These are phyloP conservation scores for Bombus vancouverensis DNA, from an alignment of 1,140 invertebrate species.

Conservation along the genomic window DNA sequence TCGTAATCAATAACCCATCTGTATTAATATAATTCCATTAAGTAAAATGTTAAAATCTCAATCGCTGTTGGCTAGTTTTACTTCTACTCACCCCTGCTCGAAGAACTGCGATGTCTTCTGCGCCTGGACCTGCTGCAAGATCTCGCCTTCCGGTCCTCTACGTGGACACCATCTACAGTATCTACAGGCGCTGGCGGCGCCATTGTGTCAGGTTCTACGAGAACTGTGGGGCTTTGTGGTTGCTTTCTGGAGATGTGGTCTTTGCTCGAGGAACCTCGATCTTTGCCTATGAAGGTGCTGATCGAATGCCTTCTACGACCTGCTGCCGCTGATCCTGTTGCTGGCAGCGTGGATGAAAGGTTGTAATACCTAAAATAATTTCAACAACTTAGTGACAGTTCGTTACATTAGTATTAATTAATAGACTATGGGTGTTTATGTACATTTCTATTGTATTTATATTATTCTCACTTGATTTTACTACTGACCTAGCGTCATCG, in stretches of 20 bases:
- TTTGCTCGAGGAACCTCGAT: conserved; percentile 45
- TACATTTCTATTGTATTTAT: neutral
- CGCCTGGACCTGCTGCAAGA: conserved; percentile 57
- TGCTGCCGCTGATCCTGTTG: conserved; percentile 54
- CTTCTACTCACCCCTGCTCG: conserved; percentile 62
- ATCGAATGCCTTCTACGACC: conserved; percentile 83
- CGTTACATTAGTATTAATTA: neutral
- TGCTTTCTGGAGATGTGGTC: conserved; percentile 35
- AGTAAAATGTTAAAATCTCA: too few relatives aligned
- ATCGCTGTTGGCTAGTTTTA: neutral
- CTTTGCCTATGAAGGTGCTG: conserved; percentile 80
- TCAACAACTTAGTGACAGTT: neutral
- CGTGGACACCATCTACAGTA: conserved; percentile 58
- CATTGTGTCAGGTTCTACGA: conserved; percentile 65
- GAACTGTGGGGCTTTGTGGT: conserved; percentile 42
- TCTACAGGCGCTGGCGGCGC: conserved; percentile 70
- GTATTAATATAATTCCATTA: too few relatives aligned
- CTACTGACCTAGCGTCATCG: conserved; percentile 72
- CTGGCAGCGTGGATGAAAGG: conserved; percentile 76
- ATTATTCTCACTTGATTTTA: neutral
- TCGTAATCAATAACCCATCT: too few relatives aligned
- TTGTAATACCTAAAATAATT: conserved; percentile 82
- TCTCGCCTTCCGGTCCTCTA: conserved; percentile 45
- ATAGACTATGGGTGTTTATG: neutral
- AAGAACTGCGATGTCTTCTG: conserved; percentile 66